phyloP scores from a whole-genome alignment of 2,888 invertebrate genomes.

The Homarus gammarus region DNA sequence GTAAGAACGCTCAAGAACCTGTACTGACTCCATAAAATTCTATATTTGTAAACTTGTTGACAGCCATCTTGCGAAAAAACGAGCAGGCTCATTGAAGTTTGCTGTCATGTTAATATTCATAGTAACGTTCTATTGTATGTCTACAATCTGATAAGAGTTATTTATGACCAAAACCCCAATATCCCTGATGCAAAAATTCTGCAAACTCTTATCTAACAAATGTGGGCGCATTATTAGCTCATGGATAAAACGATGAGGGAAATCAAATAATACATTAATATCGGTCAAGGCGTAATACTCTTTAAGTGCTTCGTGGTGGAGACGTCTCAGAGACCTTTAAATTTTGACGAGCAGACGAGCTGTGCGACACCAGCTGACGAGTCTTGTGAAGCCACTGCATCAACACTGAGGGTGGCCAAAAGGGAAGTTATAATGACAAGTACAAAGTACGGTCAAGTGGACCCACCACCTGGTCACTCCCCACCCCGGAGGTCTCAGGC shows the following conservation, averaged over 20 bases:
- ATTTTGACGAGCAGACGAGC: not conserved
- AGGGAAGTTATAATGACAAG: constrained; percentile 16
- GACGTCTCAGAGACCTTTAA: no score
- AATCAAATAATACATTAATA: not conserved
- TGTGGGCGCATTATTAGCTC: not conserved
- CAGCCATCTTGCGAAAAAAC: constrained; percentile 7
- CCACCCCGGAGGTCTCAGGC: not conserved
- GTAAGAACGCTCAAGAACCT: not conserved
- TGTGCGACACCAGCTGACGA: not conserved
- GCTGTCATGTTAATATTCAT: constrained; percentile 5
- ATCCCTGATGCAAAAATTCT: not conserved
- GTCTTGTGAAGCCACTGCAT: not conserved
- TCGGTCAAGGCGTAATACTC: not conserved
- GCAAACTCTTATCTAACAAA: not conserved
- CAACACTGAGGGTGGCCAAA: constrained; percentile 4
- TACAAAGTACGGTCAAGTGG: constrained; percentile 27
- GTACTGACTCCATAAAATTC: constrained; percentile 17
- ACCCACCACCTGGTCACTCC: constrained; percentile 25
- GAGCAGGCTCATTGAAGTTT: not conserved
- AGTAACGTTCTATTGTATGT: not conserved
- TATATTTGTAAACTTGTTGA: constrained; percentile 28
- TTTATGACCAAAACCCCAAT: not conserved
- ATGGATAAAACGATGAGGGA: not conserved
- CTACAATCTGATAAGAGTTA: not conserved
- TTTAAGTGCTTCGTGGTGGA: no score